phyloP scores from a whole-genome alignment of 2,888 invertebrate genomes.

The Andrena marginata region DNA sequence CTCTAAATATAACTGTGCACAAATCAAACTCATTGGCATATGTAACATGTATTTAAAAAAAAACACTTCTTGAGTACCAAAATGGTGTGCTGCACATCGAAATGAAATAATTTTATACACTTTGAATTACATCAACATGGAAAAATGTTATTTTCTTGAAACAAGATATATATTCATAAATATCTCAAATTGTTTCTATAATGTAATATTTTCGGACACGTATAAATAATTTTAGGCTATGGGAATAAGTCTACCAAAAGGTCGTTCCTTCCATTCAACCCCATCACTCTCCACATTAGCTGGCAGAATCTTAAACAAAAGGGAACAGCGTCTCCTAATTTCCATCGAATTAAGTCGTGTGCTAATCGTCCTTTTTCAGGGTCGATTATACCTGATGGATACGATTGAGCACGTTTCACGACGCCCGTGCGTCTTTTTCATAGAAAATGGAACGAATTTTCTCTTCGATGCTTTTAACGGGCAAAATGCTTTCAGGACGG shows the following conservation, averaged over 20 bases:
- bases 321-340: slow-evolving; percentile 58
- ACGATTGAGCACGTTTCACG: slow-evolving; percentile 66
- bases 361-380: slow-evolving; percentile 55
- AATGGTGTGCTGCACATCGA: too few relatives aligned
- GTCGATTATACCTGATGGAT: slow-evolving; percentile 68
- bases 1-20: too few relatives aligned
- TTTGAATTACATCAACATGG: too few relatives aligned
- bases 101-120: too few relatives aligned
- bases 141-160: too few relatives aligned
- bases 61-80: too few relatives aligned
- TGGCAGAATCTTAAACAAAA: slow-evolving; percentile 43
- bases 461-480: slow-evolving; percentile 71
- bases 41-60: too few relatives aligned
- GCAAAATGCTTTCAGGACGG: slow-evolving; percentile 68
- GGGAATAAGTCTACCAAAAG: not conserved
- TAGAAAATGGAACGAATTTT: slow-evolving; percentile 70
- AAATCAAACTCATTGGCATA: too few relatives aligned
- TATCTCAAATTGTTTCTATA: too few relatives aligned
- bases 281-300: slow-evolving; percentile 17
- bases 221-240: not conserved
- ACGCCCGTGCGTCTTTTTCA: slow-evolving; percentile 58
- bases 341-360: slow-evolving; percentile 58
- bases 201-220: not conserved
- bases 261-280: slow-evolving; percentile 1
- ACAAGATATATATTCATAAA: too few relatives aligned